phyloP scores from a whole-genome alignment of 2,888 invertebrate species.

The Augiades crinisus region DNA sequence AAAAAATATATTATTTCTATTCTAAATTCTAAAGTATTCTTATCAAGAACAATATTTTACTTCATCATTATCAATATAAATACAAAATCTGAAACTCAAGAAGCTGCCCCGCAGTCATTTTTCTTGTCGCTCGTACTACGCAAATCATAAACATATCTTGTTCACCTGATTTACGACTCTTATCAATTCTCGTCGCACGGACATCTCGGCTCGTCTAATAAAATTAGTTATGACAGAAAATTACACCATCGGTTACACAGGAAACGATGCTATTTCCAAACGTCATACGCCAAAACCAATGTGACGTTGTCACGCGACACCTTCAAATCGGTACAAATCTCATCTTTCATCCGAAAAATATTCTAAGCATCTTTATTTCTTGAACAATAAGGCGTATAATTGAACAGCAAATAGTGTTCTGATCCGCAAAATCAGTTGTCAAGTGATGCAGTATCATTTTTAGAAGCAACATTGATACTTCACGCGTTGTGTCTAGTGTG shows the following conservation, averaged over 20 bases:
- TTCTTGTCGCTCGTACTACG: not conserved
- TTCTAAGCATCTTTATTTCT: constrained; percentile 20
- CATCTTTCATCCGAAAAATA: constrained; percentile 14
- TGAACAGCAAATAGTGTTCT: not conserved
- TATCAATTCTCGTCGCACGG: constrained; percentile 18
- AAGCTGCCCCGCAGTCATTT: not conserved
- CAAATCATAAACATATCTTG: constrained; percentile 10
- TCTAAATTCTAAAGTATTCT: too few relatives aligned
- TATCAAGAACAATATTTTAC: too few relatives aligned
- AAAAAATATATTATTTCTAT: too few relatives aligned
- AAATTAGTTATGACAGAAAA: constrained; percentile 42
- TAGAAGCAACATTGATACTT: constrained; percentile 60
- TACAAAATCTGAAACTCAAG: not conserved
- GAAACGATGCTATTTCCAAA: constrained; percentile 56
- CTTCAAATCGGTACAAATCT: constrained; percentile 38
- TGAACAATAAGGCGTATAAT: constrained; percentile 18
- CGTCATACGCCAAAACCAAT: constrained; percentile 51
- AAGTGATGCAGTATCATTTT: constrained; percentile 50
- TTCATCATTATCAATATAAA: not conserved
- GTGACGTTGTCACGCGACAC: constrained; percentile 57
- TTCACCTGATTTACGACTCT: constrained; percentile 21
- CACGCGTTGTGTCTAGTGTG: constrained; percentile 51
- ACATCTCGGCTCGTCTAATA: constrained; percentile 20
- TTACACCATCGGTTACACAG: constrained; percentile 44
- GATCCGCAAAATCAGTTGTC: constrained; percentile 11